These are phyloP conservation scores for Cistogaster globosa DNA, from an alignment of 2,888 invertebrate genomes.

Conservation along the genomic window DNA sequence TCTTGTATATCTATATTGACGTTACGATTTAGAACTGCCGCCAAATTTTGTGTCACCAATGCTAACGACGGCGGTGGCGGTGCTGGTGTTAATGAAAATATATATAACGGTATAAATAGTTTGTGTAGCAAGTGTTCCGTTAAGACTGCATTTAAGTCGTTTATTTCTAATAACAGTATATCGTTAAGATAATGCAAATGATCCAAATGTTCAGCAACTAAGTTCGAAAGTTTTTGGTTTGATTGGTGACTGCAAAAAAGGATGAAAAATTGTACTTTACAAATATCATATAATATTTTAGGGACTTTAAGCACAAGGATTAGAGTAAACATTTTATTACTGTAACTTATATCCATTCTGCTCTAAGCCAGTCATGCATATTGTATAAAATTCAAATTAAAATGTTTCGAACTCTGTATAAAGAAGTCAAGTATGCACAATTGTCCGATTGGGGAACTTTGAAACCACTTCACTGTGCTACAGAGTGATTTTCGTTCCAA, in stretches of 20 bases:
- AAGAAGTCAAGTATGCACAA: too few relatives aligned
- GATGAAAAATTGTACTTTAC: not conserved
- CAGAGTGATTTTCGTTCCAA: too few relatives aligned
- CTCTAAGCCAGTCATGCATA: too few relatives aligned
- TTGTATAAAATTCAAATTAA: too few relatives aligned
- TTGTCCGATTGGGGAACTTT: too few relatives aligned
- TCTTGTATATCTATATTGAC: conserved; percentile 85
- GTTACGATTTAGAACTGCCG: conserved; percentile 86
- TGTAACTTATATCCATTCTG: too few relatives aligned
- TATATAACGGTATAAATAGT: conserved; percentile 95
- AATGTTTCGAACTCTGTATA: too few relatives aligned
- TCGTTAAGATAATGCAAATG: conserved; percentile 99
- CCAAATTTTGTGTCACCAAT: conserved; percentile 86
- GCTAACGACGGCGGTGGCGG: conserved; percentile 84
- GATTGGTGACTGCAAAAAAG: conserved; percentile 90
- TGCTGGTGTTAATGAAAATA: conserved; percentile 91
- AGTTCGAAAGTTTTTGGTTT: conserved; percentile 93
- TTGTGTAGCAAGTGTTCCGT: conserved; percentile 97
- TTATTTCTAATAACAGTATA: conserved; percentile 95
- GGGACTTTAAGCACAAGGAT: too few relatives aligned
- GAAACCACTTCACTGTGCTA: too few relatives aligned
- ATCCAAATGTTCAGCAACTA: conserved; percentile 98
- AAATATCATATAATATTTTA: not conserved
- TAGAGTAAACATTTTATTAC: too few relatives aligned
- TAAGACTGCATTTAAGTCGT: conserved; percentile 95